A percentile compares a stretch with the other conserved stretches of the same genome.
phyloP scores from a whole-genome alignment of 2,113 vertebrate genomes.

The Lonchura striata region DNA sequence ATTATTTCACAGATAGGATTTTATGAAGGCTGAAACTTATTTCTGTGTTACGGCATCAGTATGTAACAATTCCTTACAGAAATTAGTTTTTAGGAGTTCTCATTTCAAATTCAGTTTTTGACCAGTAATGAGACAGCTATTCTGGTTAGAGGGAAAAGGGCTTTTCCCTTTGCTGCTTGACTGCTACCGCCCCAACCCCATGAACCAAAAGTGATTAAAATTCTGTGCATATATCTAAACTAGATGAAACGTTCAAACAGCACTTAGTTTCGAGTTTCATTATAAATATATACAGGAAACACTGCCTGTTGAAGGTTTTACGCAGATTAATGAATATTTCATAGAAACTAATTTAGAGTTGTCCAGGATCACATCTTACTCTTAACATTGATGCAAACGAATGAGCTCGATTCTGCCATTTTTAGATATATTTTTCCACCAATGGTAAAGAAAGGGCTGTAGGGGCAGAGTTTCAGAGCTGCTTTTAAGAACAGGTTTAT shows the following conservation, averaged over 20 bases:
- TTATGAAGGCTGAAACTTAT: not conserved
- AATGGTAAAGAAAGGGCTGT: fast-evolving
- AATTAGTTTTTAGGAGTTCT: not conserved
- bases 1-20: not conserved
- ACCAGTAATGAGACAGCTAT: not conserved
- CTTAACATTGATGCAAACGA: not conserved
- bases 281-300: not conserved
- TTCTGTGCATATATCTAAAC: not conserved
- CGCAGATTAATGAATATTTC: not conserved
- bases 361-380: not conserved
- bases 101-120: not conserved
- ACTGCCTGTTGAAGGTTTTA: not conserved
- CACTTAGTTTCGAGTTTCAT: not conserved
- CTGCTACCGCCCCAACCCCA: not conserved
- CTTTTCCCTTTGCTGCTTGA: not conserved
- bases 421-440: not conserved
- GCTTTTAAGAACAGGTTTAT: not conserved
- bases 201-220: not conserved
- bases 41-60: not conserved
- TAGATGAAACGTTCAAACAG: not conserved
- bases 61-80: not conserved
- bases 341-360: not conserved
- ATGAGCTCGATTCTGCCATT: not conserved
- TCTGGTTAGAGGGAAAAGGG: not conserved
- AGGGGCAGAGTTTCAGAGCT: not conserved